phyloP scores from a whole-genome alignment of 2,113 vertebrate species.

The Microtus oregoni region DNA sequence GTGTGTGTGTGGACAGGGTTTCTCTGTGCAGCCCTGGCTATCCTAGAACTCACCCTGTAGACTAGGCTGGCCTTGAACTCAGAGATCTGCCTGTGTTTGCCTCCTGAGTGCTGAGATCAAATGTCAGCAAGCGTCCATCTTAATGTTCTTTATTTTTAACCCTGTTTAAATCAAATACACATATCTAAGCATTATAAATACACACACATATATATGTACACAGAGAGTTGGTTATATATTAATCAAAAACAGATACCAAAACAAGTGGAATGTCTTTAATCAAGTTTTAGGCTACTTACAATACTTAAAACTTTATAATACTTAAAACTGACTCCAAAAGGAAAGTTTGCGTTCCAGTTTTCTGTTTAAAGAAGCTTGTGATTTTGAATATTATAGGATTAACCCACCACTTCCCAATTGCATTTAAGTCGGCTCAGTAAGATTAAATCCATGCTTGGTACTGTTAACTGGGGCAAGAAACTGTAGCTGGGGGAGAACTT shows the following conservation, averaged over 20 bases:
- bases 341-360: constrained; percentile 47
- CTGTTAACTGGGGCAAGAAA: neutral
- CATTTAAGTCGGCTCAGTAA: neutral
- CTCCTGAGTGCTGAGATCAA: neutral
- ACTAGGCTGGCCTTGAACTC: neutral
- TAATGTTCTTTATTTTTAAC: constrained; percentile 28
- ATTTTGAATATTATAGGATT: neutral
- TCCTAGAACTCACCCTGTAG: neutral
- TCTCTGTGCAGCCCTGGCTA: neutral
- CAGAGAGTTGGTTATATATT: neutral
- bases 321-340: constrained; percentile 55
- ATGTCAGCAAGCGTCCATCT: neutral
- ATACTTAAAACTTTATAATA: neutral
- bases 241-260: constrained; percentile 26
- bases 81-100: neutral
- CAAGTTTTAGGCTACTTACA: constrained; percentile 30
- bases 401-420: neutral
- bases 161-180: constrained; percentile 34
- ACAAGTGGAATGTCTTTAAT: constrained; percentile 7
- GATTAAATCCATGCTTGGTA: neutral
- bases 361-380: constrained; percentile 12
- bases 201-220: too few species aligned
- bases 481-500: neutral
- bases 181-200: neutral
- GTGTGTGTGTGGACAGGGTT: neutral